Percentiles rank a stretch among this genome's conserved stretches.
Evolutionary conservation across 2,888 invertebrate species (phyloP).

Genomic region (Amphipyra berbera): DNA sequence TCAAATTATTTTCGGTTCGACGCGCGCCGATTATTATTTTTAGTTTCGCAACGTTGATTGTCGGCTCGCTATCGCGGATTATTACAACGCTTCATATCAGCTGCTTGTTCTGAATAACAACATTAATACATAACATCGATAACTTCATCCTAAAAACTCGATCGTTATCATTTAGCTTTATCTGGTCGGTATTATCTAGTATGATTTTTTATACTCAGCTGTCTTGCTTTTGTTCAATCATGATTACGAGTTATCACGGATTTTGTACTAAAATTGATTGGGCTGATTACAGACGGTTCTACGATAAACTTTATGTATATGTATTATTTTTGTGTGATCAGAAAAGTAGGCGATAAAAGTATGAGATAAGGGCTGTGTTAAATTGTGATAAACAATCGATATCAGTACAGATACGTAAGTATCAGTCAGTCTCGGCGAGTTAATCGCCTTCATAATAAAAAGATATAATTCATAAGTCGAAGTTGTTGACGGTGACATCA

Average conservation of each 20-base stretch:
- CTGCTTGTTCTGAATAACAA: slow-evolving; percentile 72
- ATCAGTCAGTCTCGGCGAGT: slow-evolving; percentile 64
- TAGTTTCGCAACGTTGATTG: slow-evolving; percentile 72
- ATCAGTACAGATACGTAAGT: slow-evolving; percentile 50
- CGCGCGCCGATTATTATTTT: slow-evolving; percentile 71
- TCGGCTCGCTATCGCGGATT: slow-evolving; percentile 66
- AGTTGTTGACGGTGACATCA: slow-evolving; percentile 50
- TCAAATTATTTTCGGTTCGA: slow-evolving; percentile 73
- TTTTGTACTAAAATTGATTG: slow-evolving; percentile 82
- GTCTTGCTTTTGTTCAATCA: slow-evolving; percentile 73
- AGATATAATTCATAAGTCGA: slow-evolving; percentile 61
- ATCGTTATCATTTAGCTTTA: slow-evolving; percentile 69
- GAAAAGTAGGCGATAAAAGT: slow-evolving; percentile 73
- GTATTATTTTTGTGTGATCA: slow-evolving; percentile 76
- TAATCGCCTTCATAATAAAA: slow-evolving; percentile 63
- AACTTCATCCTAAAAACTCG: slow-evolving; percentile 66
- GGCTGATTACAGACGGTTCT: slow-evolving; percentile 73
- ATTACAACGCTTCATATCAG: slow-evolving; percentile 68
- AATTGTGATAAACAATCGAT: slow-evolving; percentile 62
- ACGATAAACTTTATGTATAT: slow-evolving; percentile 68
- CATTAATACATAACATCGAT: slow-evolving; percentile 66
- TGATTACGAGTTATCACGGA: slow-evolving; percentile 77
- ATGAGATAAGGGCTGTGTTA: slow-evolving; percentile 70
- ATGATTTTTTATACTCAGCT: slow-evolving; percentile 73
- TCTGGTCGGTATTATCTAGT: slow-evolving; percentile 64